Percentiles rank a stretch among this genome's conserved stretches.
These are phyloP conservation scores for Hiodon alosoides DNA, from an alignment of 2,113 vertebrate species.

Conservation along the genomic window DNA sequence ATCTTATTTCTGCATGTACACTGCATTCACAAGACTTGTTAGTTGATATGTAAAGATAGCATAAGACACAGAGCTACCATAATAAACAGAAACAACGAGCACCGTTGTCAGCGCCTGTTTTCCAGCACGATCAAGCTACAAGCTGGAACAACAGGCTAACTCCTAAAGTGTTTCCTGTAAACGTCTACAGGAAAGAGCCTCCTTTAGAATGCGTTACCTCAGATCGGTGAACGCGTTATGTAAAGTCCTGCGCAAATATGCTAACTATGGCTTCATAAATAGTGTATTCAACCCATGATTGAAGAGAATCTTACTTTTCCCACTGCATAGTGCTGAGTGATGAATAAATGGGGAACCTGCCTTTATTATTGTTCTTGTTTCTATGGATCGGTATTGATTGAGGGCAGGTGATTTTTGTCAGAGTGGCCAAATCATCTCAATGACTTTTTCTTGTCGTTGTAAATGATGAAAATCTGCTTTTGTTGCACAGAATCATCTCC, in stretches of 20 bases:
- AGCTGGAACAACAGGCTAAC: too few species aligned
- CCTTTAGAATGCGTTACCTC: slow-evolving; percentile 24
- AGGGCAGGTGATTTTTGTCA: too few species aligned
- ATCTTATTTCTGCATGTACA: too few species aligned
- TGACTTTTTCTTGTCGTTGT: neutral
- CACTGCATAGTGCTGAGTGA: neutral
- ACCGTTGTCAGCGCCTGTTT: too few species aligned
- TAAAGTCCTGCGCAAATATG: neutral
- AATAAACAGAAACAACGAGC: too few species aligned
- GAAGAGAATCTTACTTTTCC: slow-evolving; percentile 9
- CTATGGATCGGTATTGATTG: too few species aligned
- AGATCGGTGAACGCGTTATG: slow-evolving; percentile 22
- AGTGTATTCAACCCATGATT: neutral
- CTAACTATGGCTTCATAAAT: slow-evolving; percentile 5
- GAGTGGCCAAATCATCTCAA: neutral
- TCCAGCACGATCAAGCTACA: too few species aligned
- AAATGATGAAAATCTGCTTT: neutral
- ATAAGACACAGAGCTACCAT: too few species aligned
- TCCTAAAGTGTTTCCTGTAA: too few species aligned
- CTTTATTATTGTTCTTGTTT: neutral
- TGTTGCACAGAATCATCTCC: neutral
- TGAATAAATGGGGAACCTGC: neutral
- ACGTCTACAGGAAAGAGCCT: slow-evolving; percentile 4
- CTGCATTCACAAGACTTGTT: too few species aligned
- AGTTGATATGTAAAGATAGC: too few species aligned